Evolutionary conservation across 2,888 invertebrate species (phyloP).

Genomic region (Cylindroiulus punctatus): DNA sequence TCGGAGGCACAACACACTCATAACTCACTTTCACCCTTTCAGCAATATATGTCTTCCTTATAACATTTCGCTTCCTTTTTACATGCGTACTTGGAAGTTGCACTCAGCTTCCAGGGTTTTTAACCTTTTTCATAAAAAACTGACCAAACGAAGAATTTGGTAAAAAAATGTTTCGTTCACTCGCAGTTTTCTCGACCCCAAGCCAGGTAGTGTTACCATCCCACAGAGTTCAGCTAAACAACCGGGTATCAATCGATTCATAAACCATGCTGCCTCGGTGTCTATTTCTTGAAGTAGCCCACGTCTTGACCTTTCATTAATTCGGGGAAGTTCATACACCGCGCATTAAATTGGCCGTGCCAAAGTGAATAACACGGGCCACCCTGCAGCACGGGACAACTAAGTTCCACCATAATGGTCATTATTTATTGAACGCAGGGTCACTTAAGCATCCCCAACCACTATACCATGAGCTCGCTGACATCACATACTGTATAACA

Average conservation of each 20-base stretch:
- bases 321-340: not conserved
- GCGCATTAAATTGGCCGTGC: not conserved
- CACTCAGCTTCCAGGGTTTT: not conserved
- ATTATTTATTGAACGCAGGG: conserved; percentile 4
- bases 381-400: not conserved
- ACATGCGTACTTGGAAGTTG: not conserved
- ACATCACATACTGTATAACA: no score
- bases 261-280: not conserved
- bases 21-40: conserved; percentile 38
- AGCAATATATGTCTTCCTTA: conserved; percentile 36
- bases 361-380: conserved; percentile 11
- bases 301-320: conserved; percentile 42
- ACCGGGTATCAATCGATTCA: conserved; percentile 9
- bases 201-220: not conserved
- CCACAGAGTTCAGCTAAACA: conserved; percentile 19
- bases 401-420: not conserved
- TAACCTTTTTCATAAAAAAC: not conserved
- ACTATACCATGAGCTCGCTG: not conserved
- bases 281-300: not conserved
- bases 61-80: conserved; percentile 41
- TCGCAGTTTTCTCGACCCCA: conserved; percentile 22
- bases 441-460: not conserved
- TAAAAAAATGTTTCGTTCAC: conserved; percentile 11
- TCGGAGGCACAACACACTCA: conserved; percentile 16
- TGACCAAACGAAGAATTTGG: conserved; percentile 30